A percentile compares a stretch with the other conserved stretches of the same genome.
Evolutionary conservation across 1,140 invertebrate species (phyloP).

Genomic region (Nymphalis io): DNA sequence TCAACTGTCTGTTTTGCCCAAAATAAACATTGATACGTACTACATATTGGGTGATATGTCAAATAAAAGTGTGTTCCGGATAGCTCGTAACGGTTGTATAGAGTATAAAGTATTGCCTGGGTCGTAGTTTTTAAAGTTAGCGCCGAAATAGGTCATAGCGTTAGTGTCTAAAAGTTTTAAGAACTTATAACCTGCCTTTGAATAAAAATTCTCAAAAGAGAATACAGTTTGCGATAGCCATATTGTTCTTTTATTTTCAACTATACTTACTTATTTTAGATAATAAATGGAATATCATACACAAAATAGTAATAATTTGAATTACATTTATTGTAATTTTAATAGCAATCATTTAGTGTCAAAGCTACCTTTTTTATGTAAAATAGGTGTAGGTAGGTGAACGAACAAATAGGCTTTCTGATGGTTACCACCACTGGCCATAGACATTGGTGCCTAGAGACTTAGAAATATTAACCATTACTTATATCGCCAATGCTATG

Average conservation of each 20-base stretch:
- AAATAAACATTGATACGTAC: slow-evolving; percentile 9
- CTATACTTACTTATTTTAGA: no score
- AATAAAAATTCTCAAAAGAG: neutral
- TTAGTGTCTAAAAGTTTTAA: slow-evolving; percentile 1
- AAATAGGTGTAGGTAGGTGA: no score
- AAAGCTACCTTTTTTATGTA: no score
- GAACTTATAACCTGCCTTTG: neutral
- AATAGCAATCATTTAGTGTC: no score
- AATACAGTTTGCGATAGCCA: neutral
- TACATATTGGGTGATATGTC: slow-evolving; percentile 4
- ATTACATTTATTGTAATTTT: no score
- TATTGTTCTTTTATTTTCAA: neutral
- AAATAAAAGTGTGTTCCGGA: slow-evolving; percentile 10
- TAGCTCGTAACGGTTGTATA: slow-evolving; percentile 4
- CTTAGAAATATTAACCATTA: no score
- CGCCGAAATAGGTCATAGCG: neutral
- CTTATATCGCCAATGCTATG: no score
- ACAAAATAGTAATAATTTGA: no score
- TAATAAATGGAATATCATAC: no score
- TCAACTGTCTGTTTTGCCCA: slow-evolving; percentile 22
- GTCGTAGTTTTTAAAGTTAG: neutral
- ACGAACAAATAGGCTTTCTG: no score
- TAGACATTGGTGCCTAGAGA: no score
- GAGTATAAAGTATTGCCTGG: slow-evolving; percentile 3
- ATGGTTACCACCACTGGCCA: no score